phyloP scores from a whole-genome alignment of 1,140 invertebrate genomes.

The Dendroctonus valens region DNA sequence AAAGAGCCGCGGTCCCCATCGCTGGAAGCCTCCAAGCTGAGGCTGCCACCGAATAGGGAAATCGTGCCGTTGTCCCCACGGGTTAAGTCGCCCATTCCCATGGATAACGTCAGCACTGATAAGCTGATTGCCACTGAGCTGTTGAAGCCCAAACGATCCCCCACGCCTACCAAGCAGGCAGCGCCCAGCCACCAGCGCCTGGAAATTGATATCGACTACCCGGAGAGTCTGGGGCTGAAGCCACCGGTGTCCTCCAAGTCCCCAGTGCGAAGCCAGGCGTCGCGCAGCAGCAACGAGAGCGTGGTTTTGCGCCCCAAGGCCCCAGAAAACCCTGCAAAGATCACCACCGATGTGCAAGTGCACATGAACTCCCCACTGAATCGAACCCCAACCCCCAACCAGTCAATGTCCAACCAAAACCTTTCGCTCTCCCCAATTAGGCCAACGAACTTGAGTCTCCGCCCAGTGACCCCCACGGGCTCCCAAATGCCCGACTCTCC shows the following conservation, averaged over 20 bases:
- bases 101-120: constrained; percentile 44
- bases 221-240: constrained; percentile 27
- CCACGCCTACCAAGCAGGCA: constrained; percentile 29
- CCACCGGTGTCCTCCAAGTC: constrained; percentile 18
- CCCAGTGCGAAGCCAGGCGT: constrained; percentile 11
- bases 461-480: constrained; percentile 19
- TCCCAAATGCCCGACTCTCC: constrained; percentile 26
- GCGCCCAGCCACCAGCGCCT: constrained; percentile 26
- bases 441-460: constrained; percentile 28
- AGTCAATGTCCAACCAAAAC: constrained; percentile 16
- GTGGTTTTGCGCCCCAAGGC: constrained; percentile 2
- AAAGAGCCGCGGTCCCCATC: too few species aligned
- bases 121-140: constrained; percentile 49
- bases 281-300: constrained; percentile 18
- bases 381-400: constrained; percentile 31
- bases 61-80: constrained; percentile 43
- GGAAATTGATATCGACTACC: constrained; percentile 34
- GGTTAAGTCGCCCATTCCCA: constrained; percentile 47
- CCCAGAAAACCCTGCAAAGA: constrained; percentile 14
- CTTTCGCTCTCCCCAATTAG: constrained; percentile 22
- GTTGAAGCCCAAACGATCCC: constrained; percentile 38
- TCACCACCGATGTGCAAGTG: constrained; percentile 32
- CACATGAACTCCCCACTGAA: constrained; percentile 27
- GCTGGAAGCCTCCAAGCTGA: constrained; percentile 44
- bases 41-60: constrained; percentile 45